A percentile compares a stretch with the other conserved stretches of the same genome.
Conservation (phyloP, 1,140 invertebrate species). For the Drosophila ananassae region DNA sequence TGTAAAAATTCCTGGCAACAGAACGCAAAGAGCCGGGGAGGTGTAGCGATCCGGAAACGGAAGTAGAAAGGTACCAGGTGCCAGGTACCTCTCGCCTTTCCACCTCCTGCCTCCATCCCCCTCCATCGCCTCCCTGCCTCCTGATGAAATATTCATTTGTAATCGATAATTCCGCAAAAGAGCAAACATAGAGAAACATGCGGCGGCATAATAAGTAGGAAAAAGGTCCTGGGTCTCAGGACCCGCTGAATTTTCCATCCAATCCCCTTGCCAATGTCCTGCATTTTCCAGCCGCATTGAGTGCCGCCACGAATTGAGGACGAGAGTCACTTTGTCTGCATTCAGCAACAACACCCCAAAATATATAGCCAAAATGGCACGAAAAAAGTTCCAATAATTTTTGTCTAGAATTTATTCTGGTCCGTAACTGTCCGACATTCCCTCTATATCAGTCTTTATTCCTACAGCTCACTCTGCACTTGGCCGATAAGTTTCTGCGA, state of each 20-base stretch:
- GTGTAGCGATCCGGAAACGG: conserved; percentile 59
- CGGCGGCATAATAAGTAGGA: conserved; percentile 74
- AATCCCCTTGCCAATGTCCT: conserved; percentile 3
- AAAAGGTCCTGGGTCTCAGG: conserved; percentile 37
- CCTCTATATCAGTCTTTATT: conserved; percentile 29
- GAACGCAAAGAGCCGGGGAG: conserved; percentile 39
- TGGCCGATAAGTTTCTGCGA: conserved; percentile 28
- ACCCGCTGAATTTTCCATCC: conserved; percentile 9
- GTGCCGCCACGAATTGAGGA: conserved; percentile 63
- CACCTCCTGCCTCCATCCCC: not conserved
- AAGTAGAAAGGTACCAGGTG: conserved; percentile 39
- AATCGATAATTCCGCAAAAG: conserved; percentile 79
- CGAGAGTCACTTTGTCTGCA: conserved; percentile 73
- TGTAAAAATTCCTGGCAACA: conserved; percentile 13
- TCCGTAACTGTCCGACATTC: conserved; percentile 8
- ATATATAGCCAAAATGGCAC: conserved; percentile 2
- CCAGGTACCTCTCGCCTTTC: conserved; percentile 8
- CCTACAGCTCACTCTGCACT: conserved; percentile 33
- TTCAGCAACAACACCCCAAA: conserved; percentile 18
- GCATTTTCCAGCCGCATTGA: conserved; percentile 58
- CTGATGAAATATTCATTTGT: conserved; percentile 81
- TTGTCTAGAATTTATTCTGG: conserved; percentile 59
- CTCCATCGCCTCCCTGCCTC: conserved; percentile 9
- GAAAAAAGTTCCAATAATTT: conserved; percentile 64
- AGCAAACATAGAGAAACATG: conserved; percentile 55